Evolutionary conservation across 2,797 vertebrate genomes (phyloP), one percentile per base, ranked within the genome.

Genomic region (Alca torda): DNA sequence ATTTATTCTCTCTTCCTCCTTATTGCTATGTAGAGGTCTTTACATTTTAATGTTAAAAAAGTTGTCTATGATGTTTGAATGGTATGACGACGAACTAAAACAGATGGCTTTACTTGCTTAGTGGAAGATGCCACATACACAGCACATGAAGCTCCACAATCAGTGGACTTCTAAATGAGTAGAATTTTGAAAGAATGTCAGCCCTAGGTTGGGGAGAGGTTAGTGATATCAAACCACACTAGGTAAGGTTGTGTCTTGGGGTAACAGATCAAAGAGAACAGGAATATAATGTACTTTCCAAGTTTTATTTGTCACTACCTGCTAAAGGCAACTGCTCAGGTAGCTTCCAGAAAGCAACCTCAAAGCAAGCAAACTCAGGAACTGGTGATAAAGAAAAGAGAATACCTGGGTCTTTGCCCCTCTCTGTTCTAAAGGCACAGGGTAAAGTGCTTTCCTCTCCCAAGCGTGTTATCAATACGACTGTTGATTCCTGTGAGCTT

Each of bases 1-100:
- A 91, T 88, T 84, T 93, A 81, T 91, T 95, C 65, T 72, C 51
- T 75, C 65, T 89, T 95, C 76, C 41, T 93, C n/a, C 37, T 72
- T 74, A 84, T 13, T 89, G 73, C 89, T 90, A 23, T 25, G 3
- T 81, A 87, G 53, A 68, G 45, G 73, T 81, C 91, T 86, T 84
- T 81, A 65, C 91, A 88, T 91, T 91, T 94, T 64, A 84, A 84
- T 73, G 77, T 73, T 78, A 10, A 68, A 93, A 43, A 90, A 79
- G 73, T 87, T 81, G n/a, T 81, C 74, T 79, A 1, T 93, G 73
- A 51, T 19, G 13, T 75, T 95, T 94, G 87, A 54, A 46, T 93
- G 91, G 43, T 85, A 60, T 1, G 17, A 78, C 67, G 57, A 92
- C 0, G 3, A 91, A 59, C 77, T 92, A 72, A 86, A 94, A 30